Base-by-base conservation (phyloP, 2,888 invertebrate species). In the Habroteleia sp. region DNA sequence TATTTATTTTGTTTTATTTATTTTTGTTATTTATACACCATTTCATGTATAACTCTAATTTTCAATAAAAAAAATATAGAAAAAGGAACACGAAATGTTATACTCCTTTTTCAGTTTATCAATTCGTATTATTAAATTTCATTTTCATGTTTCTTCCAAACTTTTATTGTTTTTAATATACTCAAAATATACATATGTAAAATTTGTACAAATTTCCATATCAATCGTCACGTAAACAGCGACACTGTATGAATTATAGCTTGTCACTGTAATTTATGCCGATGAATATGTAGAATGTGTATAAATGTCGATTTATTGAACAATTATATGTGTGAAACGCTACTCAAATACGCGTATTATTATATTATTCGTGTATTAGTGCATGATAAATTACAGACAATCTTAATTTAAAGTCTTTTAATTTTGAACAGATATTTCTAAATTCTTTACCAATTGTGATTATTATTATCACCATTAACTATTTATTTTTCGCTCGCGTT, bases 401-500 rank as follows among this genome's bases (percentile, higher is more conserved):
- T 69, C 52, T 41, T 5, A 37, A 48, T 62, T 60, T 27, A 37
- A 52, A 31, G 44, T 27, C 46, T 41, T 42, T 50, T 5, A 20
- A 50, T 44, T 39, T 33, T 37, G 13, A 41, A 25, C 44, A 16
- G 39, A 44, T 42, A 41, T 23, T 58, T 29, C 8, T 7, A 3
- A 50, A 33, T 39, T 56, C 52, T 31, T 63, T 56, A 54, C 35
- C 35, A 14, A 56, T 60, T 52, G 31, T 39, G 25, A 60, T 65
- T 33, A 60, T 73, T 65, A 66, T 44, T 65, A 58, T 52, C 41
- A 41, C 42, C 58, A 46, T 60, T 44, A 66, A 37, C 58, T 66
- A 65, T 73, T 65, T 73, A 56, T 65, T 73, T 60, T 65, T 65
- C 52, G 31, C 14, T 35, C 27, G 52, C 42, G 37, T 46, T 73